Evolutionary conservation across 1,140 invertebrate species (phyloP).

Genomic region (Matsumurasca onukii): DNA sequence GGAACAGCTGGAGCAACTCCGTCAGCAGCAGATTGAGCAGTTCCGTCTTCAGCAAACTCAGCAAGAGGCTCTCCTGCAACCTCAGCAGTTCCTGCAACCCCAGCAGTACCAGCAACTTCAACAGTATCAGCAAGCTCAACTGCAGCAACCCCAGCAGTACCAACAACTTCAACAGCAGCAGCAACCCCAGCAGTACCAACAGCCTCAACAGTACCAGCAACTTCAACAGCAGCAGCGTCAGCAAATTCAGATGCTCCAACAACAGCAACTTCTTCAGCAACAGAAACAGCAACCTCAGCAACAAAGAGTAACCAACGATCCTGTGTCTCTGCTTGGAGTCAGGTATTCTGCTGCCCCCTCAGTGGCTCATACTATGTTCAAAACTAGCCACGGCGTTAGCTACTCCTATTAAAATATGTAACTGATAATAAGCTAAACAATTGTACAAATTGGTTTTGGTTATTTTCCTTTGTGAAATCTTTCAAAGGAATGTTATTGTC

Average conservation of each 20-base stretch:
- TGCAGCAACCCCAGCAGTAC: slow-evolving; percentile 33
- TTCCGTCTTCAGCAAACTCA: slow-evolving; percentile 46
- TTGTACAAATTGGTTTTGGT: too few species aligned
- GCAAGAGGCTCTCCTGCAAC: slow-evolving; percentile 46
- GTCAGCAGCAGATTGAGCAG: slow-evolving; percentile 50
- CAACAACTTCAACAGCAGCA: slow-evolving; percentile 33
- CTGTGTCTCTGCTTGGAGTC: slow-evolving; percentile 14
- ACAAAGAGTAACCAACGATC: too few species aligned
- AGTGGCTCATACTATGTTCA: not conserved
- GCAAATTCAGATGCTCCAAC: slow-evolving; percentile 29
- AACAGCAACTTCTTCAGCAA: slow-evolving; percentile 33
- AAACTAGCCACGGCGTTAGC: not conserved
- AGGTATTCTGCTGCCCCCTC: slow-evolving; percentile 13
- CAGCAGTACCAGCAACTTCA: slow-evolving; percentile 40
- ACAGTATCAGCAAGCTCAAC: slow-evolving; percentile 30
- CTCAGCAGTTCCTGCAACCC: slow-evolving; percentile 33
- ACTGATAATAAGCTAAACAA: too few species aligned
- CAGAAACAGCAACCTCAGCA: slow-evolving; percentile 34
- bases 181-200: not conserved
- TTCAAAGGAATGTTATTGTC: too few species aligned
- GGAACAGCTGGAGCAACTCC: slow-evolving; percentile 57
- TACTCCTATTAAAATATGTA: not conserved
- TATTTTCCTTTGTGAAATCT: too few species aligned
- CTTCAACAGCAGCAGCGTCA: slow-evolving; percentile 39
- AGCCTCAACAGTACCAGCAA: too few species aligned